A percentile compares a stretch with the other conserved stretches of the same genome.
phyloP scores from a whole-genome alignment of 1,140 invertebrate species.

The Idris sp. region DNA sequence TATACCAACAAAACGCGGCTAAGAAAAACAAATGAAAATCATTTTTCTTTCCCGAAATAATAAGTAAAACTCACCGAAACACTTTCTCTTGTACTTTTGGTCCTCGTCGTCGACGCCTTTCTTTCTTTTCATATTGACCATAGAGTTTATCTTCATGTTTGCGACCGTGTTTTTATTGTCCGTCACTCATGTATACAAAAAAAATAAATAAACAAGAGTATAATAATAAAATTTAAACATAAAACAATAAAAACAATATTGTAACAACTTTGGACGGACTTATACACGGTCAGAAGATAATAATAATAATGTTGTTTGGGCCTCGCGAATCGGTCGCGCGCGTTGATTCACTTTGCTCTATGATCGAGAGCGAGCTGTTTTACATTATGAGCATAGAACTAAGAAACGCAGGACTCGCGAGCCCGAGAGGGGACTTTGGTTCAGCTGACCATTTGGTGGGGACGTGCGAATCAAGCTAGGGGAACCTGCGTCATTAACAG shows the following conservation, averaged over 20 bases:
- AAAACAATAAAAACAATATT: not conserved
- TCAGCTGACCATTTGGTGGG: slow-evolving; percentile 50
- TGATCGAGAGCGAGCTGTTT: slow-evolving; percentile 69
- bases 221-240: too few species aligned
- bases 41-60: too few species aligned
- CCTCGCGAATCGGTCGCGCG: slow-evolving; percentile 31
- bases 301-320: too few species aligned
- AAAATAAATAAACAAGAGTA: too few species aligned
- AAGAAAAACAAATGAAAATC: too few species aligned
- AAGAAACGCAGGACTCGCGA: slow-evolving; percentile 38
- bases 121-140: slow-evolving; percentile 36
- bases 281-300: too few species aligned
- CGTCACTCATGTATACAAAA: slow-evolving; percentile 8
- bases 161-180: not conserved
- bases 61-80: slow-evolving; percentile 72
- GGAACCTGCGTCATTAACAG: slow-evolving; percentile 57
- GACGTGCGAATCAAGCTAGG: slow-evolving; percentile 51
- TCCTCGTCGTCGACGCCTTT: slow-evolving; percentile 21
- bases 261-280: too few species aligned
- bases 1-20: too few species aligned
- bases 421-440: slow-evolving; percentile 46
- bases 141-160: slow-evolving; percentile 13
- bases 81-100: slow-evolving; percentile 50
- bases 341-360: slow-evolving; percentile 68
- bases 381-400: slow-evolving; percentile 72